Percentiles rank a stretch among this genome's conserved stretches.
Conservation (phyloP, 1,140 invertebrate genomes). For the Elysia chlorotica region DNA sequence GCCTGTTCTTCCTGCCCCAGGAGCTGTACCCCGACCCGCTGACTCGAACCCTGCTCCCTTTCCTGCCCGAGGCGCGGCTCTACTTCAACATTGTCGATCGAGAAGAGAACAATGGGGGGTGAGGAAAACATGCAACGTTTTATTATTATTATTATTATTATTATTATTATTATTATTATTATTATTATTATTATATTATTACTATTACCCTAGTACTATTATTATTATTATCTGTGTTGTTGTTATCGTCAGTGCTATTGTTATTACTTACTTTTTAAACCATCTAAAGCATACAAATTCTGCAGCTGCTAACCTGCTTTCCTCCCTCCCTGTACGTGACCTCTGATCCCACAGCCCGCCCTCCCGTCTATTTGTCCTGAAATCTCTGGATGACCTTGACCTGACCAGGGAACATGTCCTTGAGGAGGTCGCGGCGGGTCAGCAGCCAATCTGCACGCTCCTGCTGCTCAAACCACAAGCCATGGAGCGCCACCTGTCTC, state of each 20-base stretch:
- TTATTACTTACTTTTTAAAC: too few relatives aligned
- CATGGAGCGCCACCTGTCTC: constrained; percentile 42
- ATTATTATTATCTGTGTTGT: too few relatives aligned
- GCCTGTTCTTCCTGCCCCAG: constrained; percentile 49
- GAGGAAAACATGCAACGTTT: background rate
- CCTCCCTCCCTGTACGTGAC: background rate
- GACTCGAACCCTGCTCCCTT: constrained; percentile 41
- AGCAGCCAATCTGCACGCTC: constrained; percentile 44
- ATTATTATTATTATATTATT: too few relatives aligned
- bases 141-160: background rate
- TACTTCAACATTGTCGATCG: constrained; percentile 4
- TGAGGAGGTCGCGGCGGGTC: constrained; percentile 44
- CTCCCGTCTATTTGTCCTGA: background rate
- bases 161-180: background rate
- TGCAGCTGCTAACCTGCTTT: too few relatives aligned
- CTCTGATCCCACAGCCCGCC: background rate
- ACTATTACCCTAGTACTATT: too few relatives aligned
- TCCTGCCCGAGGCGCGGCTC: constrained; percentile 36
- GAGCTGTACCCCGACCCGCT: constrained; percentile 51
- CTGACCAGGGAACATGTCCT: constrained; percentile 45
- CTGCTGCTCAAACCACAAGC: constrained; percentile 52
- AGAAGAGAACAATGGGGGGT: background rate
- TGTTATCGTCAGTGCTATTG: too few relatives aligned
- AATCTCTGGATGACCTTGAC: constrained; percentile 5
- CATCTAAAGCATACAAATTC: too few relatives aligned